Conservation (phyloP, 2,113 vertebrate species). For the Marmota flaviventris region DNA sequence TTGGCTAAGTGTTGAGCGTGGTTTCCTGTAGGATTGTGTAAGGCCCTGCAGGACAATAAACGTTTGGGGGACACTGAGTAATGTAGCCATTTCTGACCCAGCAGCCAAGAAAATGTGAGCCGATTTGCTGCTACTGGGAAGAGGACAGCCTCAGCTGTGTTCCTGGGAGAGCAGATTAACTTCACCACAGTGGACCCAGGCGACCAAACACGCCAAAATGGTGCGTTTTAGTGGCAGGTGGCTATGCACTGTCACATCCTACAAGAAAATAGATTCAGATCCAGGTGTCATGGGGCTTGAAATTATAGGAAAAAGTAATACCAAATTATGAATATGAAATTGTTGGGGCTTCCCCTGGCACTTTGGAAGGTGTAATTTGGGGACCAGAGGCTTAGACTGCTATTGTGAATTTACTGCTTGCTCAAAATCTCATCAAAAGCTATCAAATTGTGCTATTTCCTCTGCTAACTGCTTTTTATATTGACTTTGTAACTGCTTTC, state of each 20-base stretch:
- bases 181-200: neutral
- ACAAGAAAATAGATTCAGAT: neutral
- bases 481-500: neutral
- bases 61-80: conserved; percentile 76
- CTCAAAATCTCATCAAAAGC: neutral
- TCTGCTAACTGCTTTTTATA: neutral
- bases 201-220: conserved; percentile 47
- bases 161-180: neutral
- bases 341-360: neutral
- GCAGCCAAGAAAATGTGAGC: conserved; percentile 73
- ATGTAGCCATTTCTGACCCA: conserved; percentile 75
- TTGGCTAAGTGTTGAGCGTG: conserved; percentile 82
- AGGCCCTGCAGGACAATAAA: conserved; percentile 81
- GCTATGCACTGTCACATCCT: neutral
- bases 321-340: neutral
- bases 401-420: neutral
- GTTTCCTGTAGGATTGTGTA: conserved; percentile 86
- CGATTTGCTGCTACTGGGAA: conserved; percentile 28
- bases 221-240: conserved; percentile 53
- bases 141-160: neutral
- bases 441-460: neutral
- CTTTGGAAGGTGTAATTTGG: neutral
- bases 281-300: neutral
- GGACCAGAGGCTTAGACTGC: neutral
- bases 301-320: neutral